Evolutionary conservation across 2,113 vertebrate species (phyloP).

Genomic region (Elephantulus edwardii): DNA sequence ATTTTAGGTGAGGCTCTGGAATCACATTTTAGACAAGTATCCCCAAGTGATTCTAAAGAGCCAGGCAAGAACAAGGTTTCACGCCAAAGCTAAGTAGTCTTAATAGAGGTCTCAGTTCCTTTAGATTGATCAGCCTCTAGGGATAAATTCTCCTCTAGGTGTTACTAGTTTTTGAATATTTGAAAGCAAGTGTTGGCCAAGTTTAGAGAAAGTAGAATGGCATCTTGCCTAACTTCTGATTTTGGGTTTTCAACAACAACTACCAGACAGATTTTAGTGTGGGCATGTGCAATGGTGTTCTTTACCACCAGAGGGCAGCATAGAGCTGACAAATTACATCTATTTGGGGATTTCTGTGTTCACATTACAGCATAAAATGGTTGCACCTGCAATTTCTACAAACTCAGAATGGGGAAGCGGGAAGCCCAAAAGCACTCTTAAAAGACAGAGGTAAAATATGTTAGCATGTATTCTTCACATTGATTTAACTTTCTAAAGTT

Average conservation of each 20-base stretch:
- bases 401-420: neutral
- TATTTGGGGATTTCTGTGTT: neutral
- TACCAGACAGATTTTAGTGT: neutral
- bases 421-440: neutral
- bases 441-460: neutral
- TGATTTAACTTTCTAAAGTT: neutral
- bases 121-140: neutral
- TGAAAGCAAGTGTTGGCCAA: constrained; percentile 12
- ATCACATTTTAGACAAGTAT: constrained; percentile 11
- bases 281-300: neutral
- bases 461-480: neutral
- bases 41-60: neutral
- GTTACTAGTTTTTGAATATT: neutral
- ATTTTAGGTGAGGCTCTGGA: neutral
- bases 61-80: neutral
- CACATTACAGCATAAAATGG: neutral
- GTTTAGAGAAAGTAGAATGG: neutral
- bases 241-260: neutral
- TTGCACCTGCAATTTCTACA: constrained; percentile 17
- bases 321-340: neutral
- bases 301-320: constrained; percentile 50
- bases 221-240: neutral
- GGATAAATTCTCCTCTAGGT: neutral
- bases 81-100: neutral
- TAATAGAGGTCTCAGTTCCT: neutral